Percentiles rank a stretch among this genome's conserved stretches.
Evolutionary conservation across 2,797 vertebrate genomes (phyloP).

Genomic region (Gallinago stenura): DNA sequence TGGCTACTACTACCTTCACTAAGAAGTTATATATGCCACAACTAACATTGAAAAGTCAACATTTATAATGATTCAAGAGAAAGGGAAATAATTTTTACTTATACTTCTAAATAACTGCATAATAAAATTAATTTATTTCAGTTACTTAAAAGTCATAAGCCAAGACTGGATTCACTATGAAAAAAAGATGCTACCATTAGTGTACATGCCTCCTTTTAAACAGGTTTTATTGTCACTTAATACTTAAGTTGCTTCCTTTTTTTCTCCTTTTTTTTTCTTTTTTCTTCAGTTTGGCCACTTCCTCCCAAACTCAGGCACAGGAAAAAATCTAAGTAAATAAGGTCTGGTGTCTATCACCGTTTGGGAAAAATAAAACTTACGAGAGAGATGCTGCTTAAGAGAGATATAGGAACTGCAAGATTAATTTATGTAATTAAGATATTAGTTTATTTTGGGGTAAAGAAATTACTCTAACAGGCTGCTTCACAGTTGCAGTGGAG

Average conservation of each 20-base stretch:
- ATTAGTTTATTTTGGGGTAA: background rate
- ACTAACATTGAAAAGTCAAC: background rate
- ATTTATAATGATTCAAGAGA: background rate
- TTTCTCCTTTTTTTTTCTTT: background rate
- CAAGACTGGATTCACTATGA: background rate
- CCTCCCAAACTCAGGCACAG: background rate
- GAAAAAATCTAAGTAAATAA: background rate
- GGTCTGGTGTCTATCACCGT: background rate
- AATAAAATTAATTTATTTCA: background rate
- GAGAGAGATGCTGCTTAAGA: background rate
- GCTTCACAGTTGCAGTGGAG: background rate
- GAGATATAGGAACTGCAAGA: background rate
- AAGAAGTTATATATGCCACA: background rate
- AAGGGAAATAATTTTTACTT: background rate
- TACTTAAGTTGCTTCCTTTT: background rate
- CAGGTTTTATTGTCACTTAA: background rate
- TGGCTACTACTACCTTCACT: background rate
- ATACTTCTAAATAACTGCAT: background rate
- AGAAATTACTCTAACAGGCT: background rate
- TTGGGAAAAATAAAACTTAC: background rate
- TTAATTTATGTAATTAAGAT: background rate
- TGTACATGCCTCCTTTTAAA: background rate
- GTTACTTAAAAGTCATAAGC: background rate
- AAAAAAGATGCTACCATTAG: background rate
- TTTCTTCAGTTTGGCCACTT: background rate